Evolutionary conservation across 2,888 invertebrate species (phyloP).

Genomic region (Erebia palarica): DNA sequence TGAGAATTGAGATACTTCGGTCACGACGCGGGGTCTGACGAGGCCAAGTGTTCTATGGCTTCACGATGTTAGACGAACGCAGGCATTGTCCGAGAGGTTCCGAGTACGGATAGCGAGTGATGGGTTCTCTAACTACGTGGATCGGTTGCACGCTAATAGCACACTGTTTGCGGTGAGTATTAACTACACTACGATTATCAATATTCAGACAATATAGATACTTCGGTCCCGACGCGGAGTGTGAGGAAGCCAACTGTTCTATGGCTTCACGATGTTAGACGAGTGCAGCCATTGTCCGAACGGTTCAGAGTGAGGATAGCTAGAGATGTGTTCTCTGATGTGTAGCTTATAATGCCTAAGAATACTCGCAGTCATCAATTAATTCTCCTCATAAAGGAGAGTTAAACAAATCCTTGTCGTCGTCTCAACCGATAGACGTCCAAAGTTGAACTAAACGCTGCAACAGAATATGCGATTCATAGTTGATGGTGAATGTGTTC

Average conservation of each 20-base stretch:
- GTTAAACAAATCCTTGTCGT: too few relatives aligned
- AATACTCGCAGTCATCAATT: too few relatives aligned
- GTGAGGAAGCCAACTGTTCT: slow-evolving; percentile 96
- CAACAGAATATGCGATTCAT: too few relatives aligned
- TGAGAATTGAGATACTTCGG: slow-evolving; percentile 89
- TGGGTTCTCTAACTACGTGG: slow-evolving; percentile 94
- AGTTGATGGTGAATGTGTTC: not conserved
- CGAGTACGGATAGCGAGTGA: slow-evolving; percentile 94
- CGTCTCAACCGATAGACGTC: too few relatives aligned
- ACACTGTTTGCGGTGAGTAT: slow-evolving; percentile 90
- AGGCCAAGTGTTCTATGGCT: slow-evolving; percentile 94
- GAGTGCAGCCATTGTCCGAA: slow-evolving; percentile 92
- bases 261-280: slow-evolving; percentile 91
- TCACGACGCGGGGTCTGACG: slow-evolving; percentile 93
- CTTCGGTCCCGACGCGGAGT: slow-evolving; percentile 93
- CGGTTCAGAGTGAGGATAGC: slow-evolving; percentile 94
- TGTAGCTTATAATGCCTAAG: too few relatives aligned
- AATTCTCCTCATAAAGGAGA: too few relatives aligned
- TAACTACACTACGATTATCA: not conserved
- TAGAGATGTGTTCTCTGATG: slow-evolving; percentile 93
- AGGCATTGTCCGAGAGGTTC: slow-evolving; percentile 94
- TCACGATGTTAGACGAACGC: slow-evolving; percentile 89
- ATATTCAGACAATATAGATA: slow-evolving; percentile 84
- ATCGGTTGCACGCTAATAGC: slow-evolving; percentile 93
- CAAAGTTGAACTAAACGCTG: too few relatives aligned